Conservation (phyloP, 2,113 vertebrate species). For the Gasterosteus aculeatus region DNA sequence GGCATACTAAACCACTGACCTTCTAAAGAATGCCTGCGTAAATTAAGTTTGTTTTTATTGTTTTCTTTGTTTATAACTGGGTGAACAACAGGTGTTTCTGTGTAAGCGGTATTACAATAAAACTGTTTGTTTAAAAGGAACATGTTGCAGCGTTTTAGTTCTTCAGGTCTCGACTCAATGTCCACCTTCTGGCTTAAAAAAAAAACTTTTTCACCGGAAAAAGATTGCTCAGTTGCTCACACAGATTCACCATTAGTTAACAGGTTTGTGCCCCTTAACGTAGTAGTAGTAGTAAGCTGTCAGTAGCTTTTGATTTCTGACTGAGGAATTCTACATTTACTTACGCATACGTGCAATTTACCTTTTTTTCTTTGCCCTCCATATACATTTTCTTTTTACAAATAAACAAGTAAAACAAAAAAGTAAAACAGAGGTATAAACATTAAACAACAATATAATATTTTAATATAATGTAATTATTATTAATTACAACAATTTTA, state of each 20-base stretch:
- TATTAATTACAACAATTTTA: too few relatives aligned
- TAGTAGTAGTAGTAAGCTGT: too few relatives aligned
- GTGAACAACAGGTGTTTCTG: slow-evolving; percentile 82
- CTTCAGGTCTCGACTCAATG: neutral
- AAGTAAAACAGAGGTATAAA: too few relatives aligned
- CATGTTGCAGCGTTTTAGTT: neutral
- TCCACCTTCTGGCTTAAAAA: neutral
- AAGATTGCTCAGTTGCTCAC: neutral
- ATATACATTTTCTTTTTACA: too few relatives aligned
- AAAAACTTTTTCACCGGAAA: too few relatives aligned
- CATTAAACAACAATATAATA: too few relatives aligned
- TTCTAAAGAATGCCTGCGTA: slow-evolving; percentile 81
- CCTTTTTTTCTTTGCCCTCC: too few relatives aligned
- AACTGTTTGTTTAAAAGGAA: slow-evolving; percentile 81
- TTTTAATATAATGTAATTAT: too few relatives aligned
- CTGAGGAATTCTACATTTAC: neutral
- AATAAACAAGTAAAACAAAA: too few relatives aligned
- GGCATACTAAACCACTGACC: slow-evolving; percentile 82
- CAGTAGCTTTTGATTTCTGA: neutral
- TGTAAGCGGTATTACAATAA: slow-evolving; percentile 86
- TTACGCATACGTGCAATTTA: too few relatives aligned
- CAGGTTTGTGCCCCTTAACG: neutral
- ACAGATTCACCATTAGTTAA: neutral
- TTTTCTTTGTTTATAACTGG: slow-evolving; percentile 81
- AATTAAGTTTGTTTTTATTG: slow-evolving; percentile 80